These are phyloP conservation scores for Felis catus DNA, from an alignment of 2,113 vertebrate genomes.

Conservation along the genomic window DNA sequence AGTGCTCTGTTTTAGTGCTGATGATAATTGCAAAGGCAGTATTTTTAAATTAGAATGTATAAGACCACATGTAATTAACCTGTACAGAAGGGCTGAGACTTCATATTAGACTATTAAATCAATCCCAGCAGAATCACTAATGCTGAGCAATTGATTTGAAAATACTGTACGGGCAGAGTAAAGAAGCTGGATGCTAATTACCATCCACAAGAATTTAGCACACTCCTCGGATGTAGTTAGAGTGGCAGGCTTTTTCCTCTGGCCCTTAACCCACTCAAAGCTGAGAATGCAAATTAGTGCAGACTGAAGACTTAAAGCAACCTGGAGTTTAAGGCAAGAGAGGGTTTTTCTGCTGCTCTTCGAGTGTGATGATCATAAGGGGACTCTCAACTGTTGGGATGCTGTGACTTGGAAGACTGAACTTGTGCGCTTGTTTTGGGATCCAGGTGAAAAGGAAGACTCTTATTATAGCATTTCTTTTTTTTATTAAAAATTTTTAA, in stretches of 20 bases:
- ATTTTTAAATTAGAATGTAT: constrained; percentile 81
- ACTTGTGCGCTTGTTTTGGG: background rate
- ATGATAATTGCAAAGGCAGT: constrained; percentile 81
- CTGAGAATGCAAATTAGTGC: constrained; percentile 62
- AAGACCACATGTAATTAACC: constrained; percentile 82
- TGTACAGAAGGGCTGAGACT: constrained; percentile 79
- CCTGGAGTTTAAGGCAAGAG: background rate
- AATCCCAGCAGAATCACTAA: constrained; percentile 76
- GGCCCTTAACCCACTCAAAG: constrained; percentile 63
- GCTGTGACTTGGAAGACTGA: background rate
- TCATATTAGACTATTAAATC: constrained; percentile 81
- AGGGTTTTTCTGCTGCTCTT: background rate
- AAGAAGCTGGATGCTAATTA: constrained; percentile 72
- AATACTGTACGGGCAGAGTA: constrained; percentile 68
- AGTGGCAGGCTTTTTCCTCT: constrained; percentile 32
- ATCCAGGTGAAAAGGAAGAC: background rate
- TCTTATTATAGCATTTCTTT: background rate
- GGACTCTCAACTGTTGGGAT: background rate
- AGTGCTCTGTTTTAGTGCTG: constrained; percentile 70
- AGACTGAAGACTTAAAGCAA: constrained; percentile 10
- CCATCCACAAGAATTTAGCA: constrained; percentile 38
- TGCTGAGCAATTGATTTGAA: constrained; percentile 78
- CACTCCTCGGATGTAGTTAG: background rate
- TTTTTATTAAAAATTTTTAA: background rate
- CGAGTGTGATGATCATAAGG: background rate